These are phyloP conservation scores for Phaenicophaeus curvirostris DNA, from an alignment of 2,797 vertebrate genomes.

Conservation along the genomic window DNA sequence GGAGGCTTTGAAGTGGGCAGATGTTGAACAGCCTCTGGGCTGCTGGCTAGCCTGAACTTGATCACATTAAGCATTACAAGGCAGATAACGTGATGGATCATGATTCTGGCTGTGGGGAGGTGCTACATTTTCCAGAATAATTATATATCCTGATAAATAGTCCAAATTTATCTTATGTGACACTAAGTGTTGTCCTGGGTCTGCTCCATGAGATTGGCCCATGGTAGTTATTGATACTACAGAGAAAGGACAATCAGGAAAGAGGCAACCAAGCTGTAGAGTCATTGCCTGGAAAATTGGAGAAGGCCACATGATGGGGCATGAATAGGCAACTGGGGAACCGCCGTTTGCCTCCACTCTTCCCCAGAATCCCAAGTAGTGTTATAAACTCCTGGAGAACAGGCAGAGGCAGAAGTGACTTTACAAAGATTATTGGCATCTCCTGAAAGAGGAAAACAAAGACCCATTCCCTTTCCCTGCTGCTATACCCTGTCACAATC, in stretches of 20 bases:
- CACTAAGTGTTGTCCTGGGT: neutral
- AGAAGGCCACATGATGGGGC: neutral
- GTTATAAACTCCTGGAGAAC: neutral
- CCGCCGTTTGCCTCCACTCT: neutral
- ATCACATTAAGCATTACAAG: neutral
- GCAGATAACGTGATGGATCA: rapidly evolving
- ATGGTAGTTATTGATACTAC: neutral
- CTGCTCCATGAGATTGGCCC: neutral
- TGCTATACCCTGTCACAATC: neutral
- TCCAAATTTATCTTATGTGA: neutral
- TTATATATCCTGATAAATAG: neutral
- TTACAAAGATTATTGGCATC: neutral
- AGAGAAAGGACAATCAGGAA: neutral
- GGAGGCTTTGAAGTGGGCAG: neutral
- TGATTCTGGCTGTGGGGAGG: neutral
- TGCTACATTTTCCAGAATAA: neutral
- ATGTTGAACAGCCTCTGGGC: neutral
- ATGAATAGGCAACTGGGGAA: neutral
- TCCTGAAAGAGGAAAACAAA: neutral
- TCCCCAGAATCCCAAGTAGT: neutral
- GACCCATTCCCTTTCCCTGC: neutral
- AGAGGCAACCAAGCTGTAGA: neutral
- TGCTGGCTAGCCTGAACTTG: neutral
- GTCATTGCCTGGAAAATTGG: neutral
- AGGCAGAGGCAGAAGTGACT: neutral